Conservation (phyloP, 2,113 vertebrate genomes). For the Chroicocephalus ridibundus region DNA sequence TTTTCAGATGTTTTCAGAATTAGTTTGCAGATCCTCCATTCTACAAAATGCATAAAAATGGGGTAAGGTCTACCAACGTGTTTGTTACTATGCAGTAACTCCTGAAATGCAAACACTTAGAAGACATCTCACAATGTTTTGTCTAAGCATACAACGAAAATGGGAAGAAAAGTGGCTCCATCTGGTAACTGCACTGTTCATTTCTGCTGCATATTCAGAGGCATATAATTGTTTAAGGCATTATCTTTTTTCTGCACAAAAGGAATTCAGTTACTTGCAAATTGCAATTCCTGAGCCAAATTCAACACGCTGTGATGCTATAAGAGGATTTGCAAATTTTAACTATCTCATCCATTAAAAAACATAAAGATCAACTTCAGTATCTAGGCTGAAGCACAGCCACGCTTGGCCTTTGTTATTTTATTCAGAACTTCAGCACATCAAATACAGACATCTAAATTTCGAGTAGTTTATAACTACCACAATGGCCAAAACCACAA, state of each 20-base stretch:
- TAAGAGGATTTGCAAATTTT: slow-evolving; percentile 33
- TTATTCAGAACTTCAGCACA: neutral
- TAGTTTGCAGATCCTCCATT: neutral
- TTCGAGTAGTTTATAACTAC: neutral
- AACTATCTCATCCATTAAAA: neutral
- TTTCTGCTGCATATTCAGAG: neutral
- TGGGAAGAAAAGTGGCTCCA: neutral
- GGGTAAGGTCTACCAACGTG: neutral
- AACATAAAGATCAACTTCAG: neutral
- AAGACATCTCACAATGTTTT: neutral
- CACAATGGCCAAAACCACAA: neutral
- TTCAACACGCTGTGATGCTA: neutral
- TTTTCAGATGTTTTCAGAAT: neutral
- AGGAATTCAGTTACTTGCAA: neutral
- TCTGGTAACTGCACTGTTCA: neutral
- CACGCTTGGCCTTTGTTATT: neutral
- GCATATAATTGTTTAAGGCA: neutral
- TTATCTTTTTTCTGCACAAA: neutral
- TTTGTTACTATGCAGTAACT: neutral
- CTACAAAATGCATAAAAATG: neutral
- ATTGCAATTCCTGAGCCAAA: slow-evolving; percentile 2
- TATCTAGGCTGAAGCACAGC: neutral
- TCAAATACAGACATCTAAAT: neutral
- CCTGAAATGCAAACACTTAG: neutral
- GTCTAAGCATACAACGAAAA: neutral